These are phyloP conservation scores for Proteles cristata DNA, from an alignment of 2,113 vertebrate genomes.

Conservation along the genomic window DNA sequence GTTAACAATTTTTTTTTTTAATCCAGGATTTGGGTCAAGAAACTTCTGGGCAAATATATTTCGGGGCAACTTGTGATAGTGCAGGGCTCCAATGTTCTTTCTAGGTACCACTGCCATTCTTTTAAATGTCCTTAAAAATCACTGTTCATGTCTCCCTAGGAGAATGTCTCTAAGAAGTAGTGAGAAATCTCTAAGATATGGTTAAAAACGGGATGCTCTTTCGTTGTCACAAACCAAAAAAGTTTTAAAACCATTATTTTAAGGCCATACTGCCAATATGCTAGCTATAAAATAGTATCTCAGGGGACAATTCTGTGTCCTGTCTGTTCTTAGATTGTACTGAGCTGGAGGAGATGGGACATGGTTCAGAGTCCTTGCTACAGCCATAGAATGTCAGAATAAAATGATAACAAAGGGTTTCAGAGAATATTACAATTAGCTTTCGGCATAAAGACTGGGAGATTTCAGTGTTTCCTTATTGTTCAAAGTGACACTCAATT, in stretches of 20 bases:
- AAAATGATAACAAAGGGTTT: neutral
- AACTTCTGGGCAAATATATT: neutral
- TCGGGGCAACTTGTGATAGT: neutral
- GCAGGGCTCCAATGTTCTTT: neutral
- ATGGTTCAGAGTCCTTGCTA: neutral
- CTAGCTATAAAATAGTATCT: neutral
- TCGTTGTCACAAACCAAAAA: neutral
- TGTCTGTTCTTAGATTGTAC: neutral
- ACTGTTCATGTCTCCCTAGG: neutral
- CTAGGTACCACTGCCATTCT: neutral
- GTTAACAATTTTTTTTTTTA: too few relatives aligned
- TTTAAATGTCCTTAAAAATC: neutral
- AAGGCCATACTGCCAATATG: neutral
- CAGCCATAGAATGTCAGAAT: neutral
- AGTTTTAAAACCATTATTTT: neutral
- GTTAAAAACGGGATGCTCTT: neutral
- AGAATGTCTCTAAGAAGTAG: neutral
- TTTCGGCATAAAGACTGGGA: neutral
- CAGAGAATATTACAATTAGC: neutral
- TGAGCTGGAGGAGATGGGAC: neutral
- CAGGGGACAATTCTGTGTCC: neutral
- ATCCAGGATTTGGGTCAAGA: neutral
- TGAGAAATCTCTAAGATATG: neutral
- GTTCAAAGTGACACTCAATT: neutral
- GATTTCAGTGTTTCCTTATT: neutral